A percentile compares a stretch with the other conserved stretches of the same genome.
Evolutionary conservation across 23 tunicate species (phyloP).

Genomic region (Corella eumyota): DNA sequence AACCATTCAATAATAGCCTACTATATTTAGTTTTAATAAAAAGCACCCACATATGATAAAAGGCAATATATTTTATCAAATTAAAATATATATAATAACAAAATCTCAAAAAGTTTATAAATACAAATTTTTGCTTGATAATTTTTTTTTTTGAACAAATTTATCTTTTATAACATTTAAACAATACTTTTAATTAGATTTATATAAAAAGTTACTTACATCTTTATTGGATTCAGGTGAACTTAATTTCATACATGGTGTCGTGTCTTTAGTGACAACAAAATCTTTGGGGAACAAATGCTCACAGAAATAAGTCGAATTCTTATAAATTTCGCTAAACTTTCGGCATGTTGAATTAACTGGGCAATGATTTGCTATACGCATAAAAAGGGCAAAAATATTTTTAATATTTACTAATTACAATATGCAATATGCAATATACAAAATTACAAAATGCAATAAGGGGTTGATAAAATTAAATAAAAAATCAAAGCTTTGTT

Average conservation of each 20-base stretch:
- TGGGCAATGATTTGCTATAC: constrained; percentile 48
- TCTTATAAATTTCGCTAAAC: constrained; percentile 20
- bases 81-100: background rate
- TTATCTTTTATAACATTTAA: no score
- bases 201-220: no score
- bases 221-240: constrained; percentile 45
- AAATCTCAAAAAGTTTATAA: background rate
- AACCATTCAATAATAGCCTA: no score
- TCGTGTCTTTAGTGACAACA: constrained; percentile 17
- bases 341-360: constrained; percentile 11
- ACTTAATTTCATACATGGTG: constrained; percentile 30
- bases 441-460: background rate
- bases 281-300: constrained; percentile 50
- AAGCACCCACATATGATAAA: no score
- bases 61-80: no score
- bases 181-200: no score
- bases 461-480: background rate
- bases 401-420: no score
- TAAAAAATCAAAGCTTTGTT: background rate
- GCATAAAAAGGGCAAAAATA: no score
- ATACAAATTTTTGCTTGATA: background rate
- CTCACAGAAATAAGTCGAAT: constrained; percentile 66
- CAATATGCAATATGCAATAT: no score
- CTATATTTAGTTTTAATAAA: no score
- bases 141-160: no score